phyloP scores from a whole-genome alignment of 2,888 invertebrate genomes.

The Atrina japonica region DNA sequence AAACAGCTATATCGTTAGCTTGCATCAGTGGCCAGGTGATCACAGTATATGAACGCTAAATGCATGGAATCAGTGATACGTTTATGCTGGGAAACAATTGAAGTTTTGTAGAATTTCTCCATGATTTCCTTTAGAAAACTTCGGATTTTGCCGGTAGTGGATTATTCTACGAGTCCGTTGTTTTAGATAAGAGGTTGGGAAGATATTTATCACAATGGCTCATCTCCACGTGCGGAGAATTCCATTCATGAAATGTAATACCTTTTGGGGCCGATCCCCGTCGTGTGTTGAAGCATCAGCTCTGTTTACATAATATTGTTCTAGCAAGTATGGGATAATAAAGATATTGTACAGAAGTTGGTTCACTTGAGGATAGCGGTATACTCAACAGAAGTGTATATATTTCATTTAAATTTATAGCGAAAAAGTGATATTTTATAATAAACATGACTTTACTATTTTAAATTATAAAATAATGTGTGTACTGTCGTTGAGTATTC shows the following conservation, averaged over 20 bases:
- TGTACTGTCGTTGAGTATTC: too few species aligned
- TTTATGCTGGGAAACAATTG: too few species aligned
- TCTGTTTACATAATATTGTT: slow-evolving; percentile 9
- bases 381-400: neutral
- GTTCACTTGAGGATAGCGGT: neutral
- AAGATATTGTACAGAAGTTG: neutral
- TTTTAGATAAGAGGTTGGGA: neutral
- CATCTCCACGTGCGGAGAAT: slow-evolving; percentile 9
- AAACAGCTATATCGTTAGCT: too few species aligned
- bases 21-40: too few species aligned
- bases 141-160: neutral
- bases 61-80: too few species aligned
- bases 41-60: too few species aligned
- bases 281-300: neutral
- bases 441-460: too few species aligned
- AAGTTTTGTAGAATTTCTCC: too few species aligned
- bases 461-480: too few species aligned
- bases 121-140: neutral
- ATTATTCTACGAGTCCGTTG: neutral
- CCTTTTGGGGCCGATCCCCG: neutral
- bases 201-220: neutral
- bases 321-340: neutral
- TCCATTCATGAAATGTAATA: slow-evolving; percentile 9
- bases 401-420: neutral
- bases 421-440: too few species aligned